Percentiles rank a stretch among this genome's conserved stretches.
Evolutionary conservation across 1,140 invertebrate genomes (phyloP).

Genomic region (Trissolcus basalis): DNA sequence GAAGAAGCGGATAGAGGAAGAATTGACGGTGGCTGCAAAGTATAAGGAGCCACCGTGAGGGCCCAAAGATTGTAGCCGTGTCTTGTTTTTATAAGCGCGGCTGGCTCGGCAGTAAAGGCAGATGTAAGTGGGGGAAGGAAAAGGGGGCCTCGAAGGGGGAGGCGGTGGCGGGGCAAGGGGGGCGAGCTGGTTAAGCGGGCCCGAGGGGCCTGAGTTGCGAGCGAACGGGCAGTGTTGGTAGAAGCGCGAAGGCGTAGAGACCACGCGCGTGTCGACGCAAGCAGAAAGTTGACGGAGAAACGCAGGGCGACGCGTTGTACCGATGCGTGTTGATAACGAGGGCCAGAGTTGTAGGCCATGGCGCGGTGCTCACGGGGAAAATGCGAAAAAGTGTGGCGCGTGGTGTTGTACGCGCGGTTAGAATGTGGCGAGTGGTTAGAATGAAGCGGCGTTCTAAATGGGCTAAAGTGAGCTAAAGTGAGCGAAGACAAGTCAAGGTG

Average conservation of each 20-base stretch:
- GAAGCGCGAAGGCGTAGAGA: conserved; percentile 67
- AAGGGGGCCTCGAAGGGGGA: conserved; percentile 20
- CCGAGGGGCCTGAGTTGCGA: conserved; percentile 63
- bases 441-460: conserved; percentile 59
- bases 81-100: conserved; percentile 76
- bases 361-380: conserved; percentile 2
- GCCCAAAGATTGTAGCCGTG: conserved; percentile 74
- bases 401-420: background rate
- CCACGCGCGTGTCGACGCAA: conserved; percentile 36
- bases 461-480: conserved; percentile 53
- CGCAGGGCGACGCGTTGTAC: conserved; percentile 10
- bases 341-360: background rate
- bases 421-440: conserved; percentile 28
- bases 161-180: conserved; percentile 58
- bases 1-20: conserved; percentile 57
- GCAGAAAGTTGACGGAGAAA: background rate
- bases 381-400: conserved; percentile 29
- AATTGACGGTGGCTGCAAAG: conserved; percentile 66
- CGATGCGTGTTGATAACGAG: conserved; percentile 22
- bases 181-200: conserved; percentile 66
- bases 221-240: conserved; percentile 69
- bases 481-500: conserved; percentile 23
- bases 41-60: conserved; percentile 73
- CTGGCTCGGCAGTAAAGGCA: conserved; percentile 60
- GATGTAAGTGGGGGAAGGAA: conserved; percentile 56